Evolutionary conservation across 1,140 invertebrate species (phyloP), one percentile per base, ranked within the genome.

Genomic region (Zaprionus nigranus): DNA sequence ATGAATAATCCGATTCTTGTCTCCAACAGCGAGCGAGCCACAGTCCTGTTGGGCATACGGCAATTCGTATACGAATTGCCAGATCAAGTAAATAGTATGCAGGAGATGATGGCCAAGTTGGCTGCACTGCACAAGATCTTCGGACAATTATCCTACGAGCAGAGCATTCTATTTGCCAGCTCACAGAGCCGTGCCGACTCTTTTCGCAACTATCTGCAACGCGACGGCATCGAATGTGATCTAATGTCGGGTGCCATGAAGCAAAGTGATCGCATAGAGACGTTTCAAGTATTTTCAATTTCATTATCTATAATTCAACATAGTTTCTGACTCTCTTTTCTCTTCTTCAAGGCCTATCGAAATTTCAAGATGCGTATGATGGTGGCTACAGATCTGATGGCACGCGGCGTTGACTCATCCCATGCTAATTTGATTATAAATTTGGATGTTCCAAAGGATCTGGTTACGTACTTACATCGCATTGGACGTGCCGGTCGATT

Each of bases 391-490:
- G 98, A 99, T 95, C 93, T 99, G 85, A 95, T 96, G 60, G 95
- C 97, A 24, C 94, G 96, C 78, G 96, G 99, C 15, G 97, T 99
- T 79, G 99, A 99, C 94, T 96, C 96, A 11, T 95, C 96, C 61
- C 97, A 98, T 94, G 96, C 99, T 7, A 97, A 99, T 94, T 93
- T 99, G 49, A 96, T 99, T 1, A 95, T 99, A 11, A 99, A 99
- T 93, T 94, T 99, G 82, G 98, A 99, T 92, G 91, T 96, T 46
- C 98, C 99, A 2, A 85, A 80, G 58, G 96, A 98, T 90, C 94
- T 95, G 80, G 95, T 97, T 63, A 99, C 97, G 3, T 99, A 99
- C 94, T 94, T 99, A 68, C 99, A 99, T 93, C 94, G 99, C 91
- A 98, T 99, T 90, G 99, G 99, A 6, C 94, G 98, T 82, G 98